These are phyloP conservation scores for Potamilus streckersoni DNA, from an alignment of 1,140 invertebrate genomes.

Conservation along the genomic window DNA sequence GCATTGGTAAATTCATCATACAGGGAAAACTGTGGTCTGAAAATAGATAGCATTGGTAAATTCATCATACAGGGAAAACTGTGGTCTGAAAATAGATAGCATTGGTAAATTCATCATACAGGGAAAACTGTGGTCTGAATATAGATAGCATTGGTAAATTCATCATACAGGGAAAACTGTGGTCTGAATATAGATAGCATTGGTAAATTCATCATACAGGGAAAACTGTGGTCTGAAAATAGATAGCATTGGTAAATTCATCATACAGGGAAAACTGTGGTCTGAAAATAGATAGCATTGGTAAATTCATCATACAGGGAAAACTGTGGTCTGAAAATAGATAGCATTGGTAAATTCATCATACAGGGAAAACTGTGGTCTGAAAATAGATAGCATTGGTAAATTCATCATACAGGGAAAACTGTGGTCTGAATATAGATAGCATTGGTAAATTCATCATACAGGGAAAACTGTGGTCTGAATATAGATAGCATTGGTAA, in stretches of 20 bases:
- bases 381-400: slow-evolving; percentile 68
- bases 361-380: slow-evolving; percentile 69
- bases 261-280: slow-evolving; percentile 66
- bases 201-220: slow-evolving; percentile 67
- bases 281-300: slow-evolving; percentile 71
- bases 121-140: slow-evolving; percentile 72
- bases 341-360: slow-evolving; percentile 69
- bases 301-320: slow-evolving; percentile 68
- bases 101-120: slow-evolving; percentile 68
- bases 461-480: slow-evolving; percentile 72
- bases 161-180: slow-evolving; percentile 66
- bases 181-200: slow-evolving; percentile 71
- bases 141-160: slow-evolving; percentile 66
- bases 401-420: slow-evolving; percentile 67
- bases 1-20: slow-evolving; percentile 68
- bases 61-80: slow-evolving; percentile 67
- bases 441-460: slow-evolving; percentile 68
- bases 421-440: slow-evolving; percentile 71
- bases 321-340: slow-evolving; percentile 72
- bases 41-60: slow-evolving; percentile 66
- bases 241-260: slow-evolving; percentile 67
- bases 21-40: slow-evolving; percentile 72
- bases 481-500: slow-evolving; percentile 68
- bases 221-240: slow-evolving; percentile 72
- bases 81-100: slow-evolving; percentile 71